Evolutionary conservation across 2,113 vertebrate genomes (phyloP).

Genomic region (Tonatia bakeri): DNA sequence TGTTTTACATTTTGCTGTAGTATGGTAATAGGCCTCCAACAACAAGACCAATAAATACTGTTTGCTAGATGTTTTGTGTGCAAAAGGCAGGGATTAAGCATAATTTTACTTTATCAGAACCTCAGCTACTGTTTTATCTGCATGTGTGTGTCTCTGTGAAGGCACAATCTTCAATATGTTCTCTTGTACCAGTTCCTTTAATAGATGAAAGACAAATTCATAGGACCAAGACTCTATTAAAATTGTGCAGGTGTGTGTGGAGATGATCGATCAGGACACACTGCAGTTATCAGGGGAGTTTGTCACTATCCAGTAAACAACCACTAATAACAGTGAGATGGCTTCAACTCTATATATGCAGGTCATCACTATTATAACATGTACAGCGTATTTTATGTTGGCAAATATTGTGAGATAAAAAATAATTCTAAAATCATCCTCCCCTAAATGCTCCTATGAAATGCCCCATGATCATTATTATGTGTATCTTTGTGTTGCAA

Average conservation of each 20-base stretch:
- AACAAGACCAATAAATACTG: not conserved
- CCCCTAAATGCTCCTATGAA: not conserved
- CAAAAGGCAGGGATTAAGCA: not conserved
- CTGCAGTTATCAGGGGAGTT: not conserved
- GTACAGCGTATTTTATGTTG: not conserved
- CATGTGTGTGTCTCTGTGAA: not conserved
- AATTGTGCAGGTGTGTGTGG: not conserved
- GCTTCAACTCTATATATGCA: not conserved
- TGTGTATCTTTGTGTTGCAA: not conserved
- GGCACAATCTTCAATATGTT: not conserved
- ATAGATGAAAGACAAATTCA: not conserved
- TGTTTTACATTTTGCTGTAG: not conserved
- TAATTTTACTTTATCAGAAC: not conserved
- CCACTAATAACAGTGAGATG: not conserved
- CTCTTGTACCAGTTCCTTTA: not conserved
- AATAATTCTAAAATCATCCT: not conserved
- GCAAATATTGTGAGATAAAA: not conserved
- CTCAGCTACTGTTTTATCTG: not conserved
- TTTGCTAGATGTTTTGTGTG: not conserved
- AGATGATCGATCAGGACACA: not conserved
- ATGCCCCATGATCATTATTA: not conserved
- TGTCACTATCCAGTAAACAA: not conserved
- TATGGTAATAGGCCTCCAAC: not conserved
- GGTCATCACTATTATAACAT: not conserved
- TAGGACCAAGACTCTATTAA: not conserved